Base-by-base conservation (phyloP, 2,113 vertebrate species). In the Tetrax tetrax region DNA sequence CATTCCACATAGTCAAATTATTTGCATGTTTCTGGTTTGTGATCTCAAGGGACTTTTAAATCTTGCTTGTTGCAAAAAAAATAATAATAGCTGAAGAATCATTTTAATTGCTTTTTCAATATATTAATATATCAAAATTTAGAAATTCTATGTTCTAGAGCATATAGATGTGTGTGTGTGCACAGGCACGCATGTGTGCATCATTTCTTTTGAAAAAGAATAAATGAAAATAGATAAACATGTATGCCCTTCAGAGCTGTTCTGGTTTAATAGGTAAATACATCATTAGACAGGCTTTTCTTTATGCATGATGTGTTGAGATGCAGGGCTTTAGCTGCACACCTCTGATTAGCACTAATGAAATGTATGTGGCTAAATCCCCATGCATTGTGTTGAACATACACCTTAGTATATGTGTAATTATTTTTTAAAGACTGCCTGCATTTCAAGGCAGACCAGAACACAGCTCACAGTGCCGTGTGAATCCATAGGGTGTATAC, bases 301-400 rank as follows among this genome's bases (percentile, higher is more conserved):
- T 92, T 90, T 96, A 77, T 97, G 92, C 63, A 87, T 60, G 29
- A 54, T 83, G 12, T 70, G 92, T 94, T 69, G 92, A 95, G 95
- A 85, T 47, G 81, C 92, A 64, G 48, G 85, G 71, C 83, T 94
- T 82, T 76, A 85, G 68, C 89, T 74, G 83, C 91, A 77, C 47
- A 95, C 89, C 71, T 95, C 94, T 96, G 92, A 93, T 97, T 95
- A 97, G 66, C 14, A 1, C 86, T 97, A 95, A 96, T 96, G 94
- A 96, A 95, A 93, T 95, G 87, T 89, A 54, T 96, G 87, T 89
- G 66, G 78, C 87, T 95, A 80, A 95, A 94, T 95, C 94, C 91
- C 89, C 54, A 35, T 89, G 93, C 91, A 85, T 70, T 95, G 83
- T 95, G 84, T 83, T 65, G 93, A 89, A 72, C 2, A 4, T 70